phyloP scores from a whole-genome alignment of 2,113 vertebrate genomes.

The Gopherus flavomarginatus region DNA sequence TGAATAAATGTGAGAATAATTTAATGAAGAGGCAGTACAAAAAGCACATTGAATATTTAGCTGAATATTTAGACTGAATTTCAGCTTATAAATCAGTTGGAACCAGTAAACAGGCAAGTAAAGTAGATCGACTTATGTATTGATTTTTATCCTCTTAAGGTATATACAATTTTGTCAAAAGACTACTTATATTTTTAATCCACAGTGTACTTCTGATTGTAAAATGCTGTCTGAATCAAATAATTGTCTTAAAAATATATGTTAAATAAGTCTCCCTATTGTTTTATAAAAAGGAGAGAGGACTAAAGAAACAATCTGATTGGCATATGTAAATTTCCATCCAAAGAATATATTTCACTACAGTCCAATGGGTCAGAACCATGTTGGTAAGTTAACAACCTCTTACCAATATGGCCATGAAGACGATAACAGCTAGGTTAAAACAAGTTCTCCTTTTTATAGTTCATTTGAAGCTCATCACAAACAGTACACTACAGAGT shows the following conservation, averaged over 20 bases:
- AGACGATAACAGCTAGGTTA: constrained; percentile 22
- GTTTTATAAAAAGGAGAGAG: constrained; percentile 1
- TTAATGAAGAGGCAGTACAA: background rate
- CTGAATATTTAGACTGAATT: background rate
- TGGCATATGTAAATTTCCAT: constrained; percentile 46
- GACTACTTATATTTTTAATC: constrained; percentile 4
- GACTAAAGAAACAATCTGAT: constrained; percentile 58
- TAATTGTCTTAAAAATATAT: constrained; percentile 30
- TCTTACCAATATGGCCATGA: constrained; percentile 8
- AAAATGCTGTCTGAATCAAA: constrained; percentile 46
- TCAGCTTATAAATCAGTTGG: background rate
- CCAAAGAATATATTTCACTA: background rate
- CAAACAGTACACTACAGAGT: constrained; percentile 35
- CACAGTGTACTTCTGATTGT: constrained; percentile 54
- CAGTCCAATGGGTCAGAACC: constrained; percentile 26
- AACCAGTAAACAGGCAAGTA: constrained; percentile 18
- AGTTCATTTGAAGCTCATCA: constrained; percentile 46
- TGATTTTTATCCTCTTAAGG: background rate
- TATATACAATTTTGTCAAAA: constrained; percentile 15
- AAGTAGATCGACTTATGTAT: background rate
- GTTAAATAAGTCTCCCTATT: constrained; percentile 32
- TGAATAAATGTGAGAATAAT: background rate
- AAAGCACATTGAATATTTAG: background rate
- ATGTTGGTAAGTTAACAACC: constrained; percentile 8
- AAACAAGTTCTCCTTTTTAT: background rate